Evolutionary conservation across 1,140 invertebrate genomes (phyloP).

Genomic region (Achroia grisella): DNA sequence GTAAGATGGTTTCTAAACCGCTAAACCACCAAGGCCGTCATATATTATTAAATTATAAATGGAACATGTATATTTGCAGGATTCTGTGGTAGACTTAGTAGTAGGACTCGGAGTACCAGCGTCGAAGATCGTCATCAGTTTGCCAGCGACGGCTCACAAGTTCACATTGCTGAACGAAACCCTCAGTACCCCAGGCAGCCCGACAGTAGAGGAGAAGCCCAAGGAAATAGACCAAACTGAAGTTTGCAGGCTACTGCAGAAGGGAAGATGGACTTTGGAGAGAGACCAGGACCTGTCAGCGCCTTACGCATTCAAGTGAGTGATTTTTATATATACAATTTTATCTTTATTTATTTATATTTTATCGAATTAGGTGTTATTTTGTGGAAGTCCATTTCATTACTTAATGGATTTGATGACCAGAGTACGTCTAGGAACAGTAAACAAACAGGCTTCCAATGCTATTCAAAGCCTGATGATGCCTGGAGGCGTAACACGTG

Average conservation of each 20-base stretch:
- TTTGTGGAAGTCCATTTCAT: too few species aligned
- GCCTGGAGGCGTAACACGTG: too few species aligned
- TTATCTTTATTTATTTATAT: too few species aligned
- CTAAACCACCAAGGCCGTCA: too few species aligned
- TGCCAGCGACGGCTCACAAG: constrained; percentile 79
- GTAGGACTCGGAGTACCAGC: constrained; percentile 81
- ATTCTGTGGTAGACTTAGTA: constrained; percentile 84
- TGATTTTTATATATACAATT: too few species aligned
- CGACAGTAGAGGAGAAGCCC: constrained; percentile 73
- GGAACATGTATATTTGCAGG: constrained; percentile 60
- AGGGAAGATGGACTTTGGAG: constrained; percentile 83
- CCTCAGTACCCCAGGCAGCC: constrained; percentile 80
- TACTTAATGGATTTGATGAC: too few species aligned
- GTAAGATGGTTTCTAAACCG: too few species aligned
- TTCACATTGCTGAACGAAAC: constrained; percentile 79
- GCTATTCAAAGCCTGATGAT: too few species aligned
- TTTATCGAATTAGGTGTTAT: too few species aligned
- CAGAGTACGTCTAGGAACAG: too few species aligned
- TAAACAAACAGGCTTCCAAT: too few species aligned
- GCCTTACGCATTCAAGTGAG: constrained; percentile 82
- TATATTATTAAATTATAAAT: background rate
- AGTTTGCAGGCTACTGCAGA: constrained; percentile 77
- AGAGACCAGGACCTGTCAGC: constrained; percentile 86
- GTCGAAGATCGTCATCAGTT: constrained; percentile 80
- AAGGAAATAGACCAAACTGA: constrained; percentile 76